Base-by-base conservation (phyloP, 92 coral and sea anemone genomes). In the Porites cylindrica region DNA sequence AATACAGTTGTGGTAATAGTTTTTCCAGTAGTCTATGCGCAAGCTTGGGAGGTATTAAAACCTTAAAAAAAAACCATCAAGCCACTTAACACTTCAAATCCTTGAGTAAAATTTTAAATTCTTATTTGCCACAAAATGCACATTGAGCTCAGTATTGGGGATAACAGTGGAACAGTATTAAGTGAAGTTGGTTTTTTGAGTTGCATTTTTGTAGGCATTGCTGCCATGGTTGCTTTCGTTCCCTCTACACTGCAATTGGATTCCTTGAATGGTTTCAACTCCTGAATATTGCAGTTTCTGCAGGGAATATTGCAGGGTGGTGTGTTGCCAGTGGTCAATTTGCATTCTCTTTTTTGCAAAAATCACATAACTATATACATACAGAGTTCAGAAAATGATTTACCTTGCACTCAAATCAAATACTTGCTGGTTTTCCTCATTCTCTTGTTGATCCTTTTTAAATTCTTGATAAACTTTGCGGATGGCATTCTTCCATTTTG, bases 201-300 rank as follows among this genome's bases (percentile, higher is more conserved):
- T 66, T 66, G 70, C 70, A 66, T 66, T 66, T 66, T 66, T 66
- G 70, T 66, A 66, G 70, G 70, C 70, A 66, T 66, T 66, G 70
- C 70, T 66, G 23, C 70, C 7, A 26, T 66, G 21, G 70, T 66
- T 66, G 63, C 63, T 58, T 58, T 58, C 63, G 63, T 58, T 58
- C 63, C 63, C 63, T 58, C 63, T 10, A 58, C 63, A 58, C 63
- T 58, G 63, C 63, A 58, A 58, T 1, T 58, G 63, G 63, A 58
- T 58, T 58, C 2, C 63, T 58, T 58, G 63, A 58, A 58, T 58
- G 63, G 63, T 58, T 58, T 58, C 63, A 58, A 58, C 63, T 58
- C 63, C 63, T 10, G 63, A 58, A 58, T 58, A 58, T 58, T 58
- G 63, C 63, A 58, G 63, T 58, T 58, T 58, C 63, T 58, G 63